Base-by-base conservation (phyloP, 2,113 vertebrate species). In the Eurystomus gularis region DNA sequence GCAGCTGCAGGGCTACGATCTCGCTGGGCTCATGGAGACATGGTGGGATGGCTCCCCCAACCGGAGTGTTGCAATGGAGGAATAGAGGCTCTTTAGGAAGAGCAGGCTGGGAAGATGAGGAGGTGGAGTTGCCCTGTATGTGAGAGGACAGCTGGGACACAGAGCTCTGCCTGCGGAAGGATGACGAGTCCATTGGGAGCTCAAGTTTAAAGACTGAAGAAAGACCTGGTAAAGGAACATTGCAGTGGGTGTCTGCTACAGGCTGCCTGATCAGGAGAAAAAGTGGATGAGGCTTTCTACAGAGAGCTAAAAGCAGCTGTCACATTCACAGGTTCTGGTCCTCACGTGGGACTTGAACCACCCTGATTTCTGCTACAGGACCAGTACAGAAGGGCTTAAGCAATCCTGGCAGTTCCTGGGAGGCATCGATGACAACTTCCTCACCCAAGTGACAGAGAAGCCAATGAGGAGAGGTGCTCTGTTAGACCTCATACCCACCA, bases 51-150 rank as follows among this genome's bases (percentile, higher is more conserved):
- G 64, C 2, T 94, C 58, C 62, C 29, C 13, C 6, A 52, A 29
- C 7, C 40, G 7, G 11, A 76, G 26, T 5, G 20, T 5, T 31
- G 29, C 68, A 31, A 12, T 11, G 14, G 39, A 62, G 12, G 17
- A 26, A 18, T 1, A 49, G 5, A 48, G 11, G 26, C 31, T 71
- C 26, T 66, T 42, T 8, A 52, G 52, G 21, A 65, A 80, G 46
- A 17, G 66, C 29, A 48, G 28, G 23, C 4, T 21, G 17, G 11
- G 17, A 58, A 65, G 24, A 62, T 0, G 0, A 87, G 17, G 17
- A 54, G 16, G 10, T 69, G 3, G 61, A 68, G 29, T 1, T 77
- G 17, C 29, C 37, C 24, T 55, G 1, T 9, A 33, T 1, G 17
- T 5, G 14, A 75, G 3, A 21, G 35, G 77, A 71, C 10, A 81